Evolutionary conservation across 2,888 invertebrate species (phyloP).

Genomic region (Agriopis marginaria): DNA sequence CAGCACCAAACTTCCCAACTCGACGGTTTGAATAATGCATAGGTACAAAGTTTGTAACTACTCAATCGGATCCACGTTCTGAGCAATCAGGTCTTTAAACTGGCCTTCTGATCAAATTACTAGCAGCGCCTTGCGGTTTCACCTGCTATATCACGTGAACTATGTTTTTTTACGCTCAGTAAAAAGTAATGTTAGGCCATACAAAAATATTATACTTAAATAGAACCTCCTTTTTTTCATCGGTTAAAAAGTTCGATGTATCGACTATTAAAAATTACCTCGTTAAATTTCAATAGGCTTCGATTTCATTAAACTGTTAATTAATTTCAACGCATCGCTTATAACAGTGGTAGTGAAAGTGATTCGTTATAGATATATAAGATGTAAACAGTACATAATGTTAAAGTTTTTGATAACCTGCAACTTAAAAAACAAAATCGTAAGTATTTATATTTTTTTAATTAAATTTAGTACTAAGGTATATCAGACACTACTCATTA

Average conservation of each 20-base stretch:
- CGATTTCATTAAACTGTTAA: conserved; percentile 44
- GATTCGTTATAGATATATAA: conserved; percentile 15
- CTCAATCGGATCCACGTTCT: conserved; percentile 3
- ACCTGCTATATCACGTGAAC: too few relatives aligned
- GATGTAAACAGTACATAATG: conserved; percentile 3
- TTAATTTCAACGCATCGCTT: conserved; percentile 46
- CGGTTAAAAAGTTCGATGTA: too few relatives aligned
- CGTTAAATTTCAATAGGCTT: conserved; percentile 27
- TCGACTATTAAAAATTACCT: neutral
- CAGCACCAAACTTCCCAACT: conserved; percentile 1
- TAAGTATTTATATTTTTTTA: too few relatives aligned
- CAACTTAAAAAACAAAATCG: neutral
- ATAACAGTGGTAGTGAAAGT: conserved; percentile 22
- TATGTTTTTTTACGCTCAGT: too few relatives aligned
- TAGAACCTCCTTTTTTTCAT: too few relatives aligned
- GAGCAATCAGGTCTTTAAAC: neutral
- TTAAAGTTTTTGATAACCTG: neutral
- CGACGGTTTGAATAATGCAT: conserved; percentile 9
- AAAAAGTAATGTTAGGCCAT: too few relatives aligned
- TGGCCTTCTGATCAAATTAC: too few relatives aligned
- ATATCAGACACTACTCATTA: too few relatives aligned
- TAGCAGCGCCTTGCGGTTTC: too few relatives aligned
- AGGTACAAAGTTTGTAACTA: conserved; percentile 12
- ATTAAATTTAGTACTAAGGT: too few relatives aligned
- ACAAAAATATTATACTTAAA: too few relatives aligned